Evolutionary conservation across 2,888 invertebrate species (phyloP).

Genomic region (Philonicus albiceps): DNA sequence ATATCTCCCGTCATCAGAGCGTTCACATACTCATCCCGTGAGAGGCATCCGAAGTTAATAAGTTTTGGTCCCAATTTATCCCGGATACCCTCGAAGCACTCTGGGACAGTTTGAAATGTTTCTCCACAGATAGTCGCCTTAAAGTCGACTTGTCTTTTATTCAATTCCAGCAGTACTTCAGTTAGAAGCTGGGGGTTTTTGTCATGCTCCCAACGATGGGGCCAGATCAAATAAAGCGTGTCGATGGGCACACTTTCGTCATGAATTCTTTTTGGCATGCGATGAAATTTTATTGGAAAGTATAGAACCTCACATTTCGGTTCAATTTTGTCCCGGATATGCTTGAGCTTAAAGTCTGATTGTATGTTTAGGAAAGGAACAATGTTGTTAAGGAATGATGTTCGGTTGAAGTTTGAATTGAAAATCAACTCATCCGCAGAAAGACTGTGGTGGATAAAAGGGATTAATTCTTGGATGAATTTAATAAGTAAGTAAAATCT

Average conservation of each 20-base stretch:
- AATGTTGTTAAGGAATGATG: slow-evolving; percentile 72
- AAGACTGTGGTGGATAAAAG: slow-evolving; percentile 62
- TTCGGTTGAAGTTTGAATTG: slow-evolving; percentile 74
- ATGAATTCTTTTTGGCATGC: slow-evolving; percentile 56
- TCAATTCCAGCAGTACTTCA: slow-evolving; percentile 64
- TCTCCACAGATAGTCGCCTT: slow-evolving; percentile 70
- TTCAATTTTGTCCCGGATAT: slow-evolving; percentile 66
- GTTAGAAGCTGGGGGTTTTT: slow-evolving; percentile 75
- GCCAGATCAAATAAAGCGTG: slow-evolving; percentile 73
- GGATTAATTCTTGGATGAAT: not conserved
- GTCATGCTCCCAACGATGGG: slow-evolving; percentile 82
- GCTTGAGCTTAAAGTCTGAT: slow-evolving; percentile 71
- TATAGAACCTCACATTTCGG: slow-evolving; percentile 71
- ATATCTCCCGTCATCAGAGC: slow-evolving; percentile 69
- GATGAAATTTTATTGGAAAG: slow-evolving; percentile 68
- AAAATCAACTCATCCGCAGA: slow-evolving; percentile 74
- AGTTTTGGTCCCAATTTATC: slow-evolving; percentile 64
- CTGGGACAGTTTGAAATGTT: slow-evolving; percentile 68
- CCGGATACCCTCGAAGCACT: slow-evolving; percentile 68
- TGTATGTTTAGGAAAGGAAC: slow-evolving; percentile 70
- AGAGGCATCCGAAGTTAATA: slow-evolving; percentile 69
- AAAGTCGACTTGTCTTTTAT: slow-evolving; percentile 67
- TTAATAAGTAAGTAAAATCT: slow-evolving; percentile 43
- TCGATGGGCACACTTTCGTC: slow-evolving; percentile 50
- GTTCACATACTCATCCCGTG: slow-evolving; percentile 68